These are phyloP conservation scores for Macquaria ambigua DNA, from an alignment of 2,113 vertebrate species.

Conservation along the genomic window DNA sequence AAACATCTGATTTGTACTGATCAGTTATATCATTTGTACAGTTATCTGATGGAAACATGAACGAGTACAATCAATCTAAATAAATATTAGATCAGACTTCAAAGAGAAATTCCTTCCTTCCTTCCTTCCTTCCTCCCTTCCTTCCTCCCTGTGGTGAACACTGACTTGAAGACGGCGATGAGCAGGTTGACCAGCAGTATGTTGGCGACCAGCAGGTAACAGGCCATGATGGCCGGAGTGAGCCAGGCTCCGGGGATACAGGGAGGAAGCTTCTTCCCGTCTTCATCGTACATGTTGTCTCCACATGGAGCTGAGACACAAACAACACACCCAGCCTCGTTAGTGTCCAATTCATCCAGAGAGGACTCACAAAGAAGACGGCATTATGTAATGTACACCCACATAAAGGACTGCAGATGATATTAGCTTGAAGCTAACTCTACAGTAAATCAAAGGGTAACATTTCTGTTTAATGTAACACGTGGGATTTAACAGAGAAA, in stretches of 20 bases:
- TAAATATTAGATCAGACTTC: too few relatives aligned
- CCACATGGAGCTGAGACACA: conserved; percentile 92
- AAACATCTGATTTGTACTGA: too few relatives aligned
- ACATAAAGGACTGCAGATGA: neutral
- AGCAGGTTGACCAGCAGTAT: conserved; percentile 97
- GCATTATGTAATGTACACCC: neutral
- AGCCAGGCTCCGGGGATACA: conserved; percentile 98
- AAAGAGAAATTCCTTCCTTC: too few relatives aligned
- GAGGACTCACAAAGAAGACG: too few relatives aligned
- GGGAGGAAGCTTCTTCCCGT: conserved; percentile 96
- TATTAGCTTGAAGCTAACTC: neutral
- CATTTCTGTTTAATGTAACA: too few relatives aligned
- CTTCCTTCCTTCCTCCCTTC: too few relatives aligned
- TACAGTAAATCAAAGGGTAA: too few relatives aligned
- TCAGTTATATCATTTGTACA: too few relatives aligned
- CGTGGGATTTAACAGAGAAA: too few relatives aligned
- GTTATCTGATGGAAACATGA: too few relatives aligned
- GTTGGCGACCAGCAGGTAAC: conserved; percentile 97
- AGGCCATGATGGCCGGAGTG: conserved; percentile 98
- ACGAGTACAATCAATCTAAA: too few relatives aligned
- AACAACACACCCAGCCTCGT: neutral
- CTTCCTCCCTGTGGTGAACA: neutral
- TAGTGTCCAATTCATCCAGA: neutral
- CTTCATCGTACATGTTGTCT: conserved; percentile 96
- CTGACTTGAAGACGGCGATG: conserved; percentile 98